Base-by-base conservation (phyloP, 2,113 vertebrate genomes). In the Terrapene triunguis region DNA sequence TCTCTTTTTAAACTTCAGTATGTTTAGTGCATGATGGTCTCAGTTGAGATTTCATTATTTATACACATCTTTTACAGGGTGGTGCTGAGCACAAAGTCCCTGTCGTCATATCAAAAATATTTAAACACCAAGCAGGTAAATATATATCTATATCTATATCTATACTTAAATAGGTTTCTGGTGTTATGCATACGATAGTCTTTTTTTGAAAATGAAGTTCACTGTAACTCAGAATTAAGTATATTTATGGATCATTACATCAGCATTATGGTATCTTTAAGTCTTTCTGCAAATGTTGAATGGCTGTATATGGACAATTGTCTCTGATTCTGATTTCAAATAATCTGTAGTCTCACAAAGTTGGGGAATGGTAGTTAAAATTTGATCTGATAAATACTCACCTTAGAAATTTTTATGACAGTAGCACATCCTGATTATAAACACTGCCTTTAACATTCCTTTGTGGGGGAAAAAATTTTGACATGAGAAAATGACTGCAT, bases 41-140 rank as follows among this genome's bases (percentile, higher is more conserved):
- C 88, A 80, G 69, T 5, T 89, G 42, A 38, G 42, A 74, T 79
- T 82, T 97, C 54, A 93, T 51, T 16, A 6, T 83, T 85, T 42
- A 69, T 82, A 1, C 3, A 0, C 78, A 8, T 98, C 88, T 97
- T 89, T 99, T 99, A 62, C 98, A 99, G 99, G 99, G 99, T 82
- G 99, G 99, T 85, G 98, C 99, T 42, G 99, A 99, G 97, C 99
- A 99, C 97, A 99, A 99, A 92, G 99, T 99, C 82, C 99, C 99
- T 59, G 99, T 99, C 85, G 99, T 99, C 98, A 98, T 99, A 97
- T 99, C 99, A 80, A 99, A 99, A 98, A 99, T 99, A 97, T 99
- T 99, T 97, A 99, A 99, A 98, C 98, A 99, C 98, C 99, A 99
- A 98, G 98, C 99, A 98, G 99, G 99, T 99, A 99, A 99, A 98